phyloP scores from a whole-genome alignment of 2,113 vertebrate species.

The Lontra canadensis region DNA sequence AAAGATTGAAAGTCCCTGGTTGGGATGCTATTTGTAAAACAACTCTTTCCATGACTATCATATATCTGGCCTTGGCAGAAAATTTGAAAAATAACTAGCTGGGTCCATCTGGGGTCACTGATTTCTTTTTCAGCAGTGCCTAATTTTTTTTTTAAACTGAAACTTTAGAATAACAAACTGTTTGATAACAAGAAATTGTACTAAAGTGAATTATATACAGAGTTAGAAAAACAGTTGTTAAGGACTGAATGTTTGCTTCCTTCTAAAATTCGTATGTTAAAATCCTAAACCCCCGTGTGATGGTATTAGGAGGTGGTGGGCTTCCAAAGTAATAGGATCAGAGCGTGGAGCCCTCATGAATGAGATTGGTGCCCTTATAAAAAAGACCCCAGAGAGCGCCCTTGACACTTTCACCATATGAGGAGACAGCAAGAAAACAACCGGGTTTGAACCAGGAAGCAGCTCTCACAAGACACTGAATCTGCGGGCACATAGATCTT shows the following conservation, averaged over 20 bases:
- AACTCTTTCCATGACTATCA: neutral
- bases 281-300: neutral
- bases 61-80: neutral
- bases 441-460: neutral
- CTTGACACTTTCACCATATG: neutral
- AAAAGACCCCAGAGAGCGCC: neutral
- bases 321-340: neutral
- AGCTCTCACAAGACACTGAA: neutral
- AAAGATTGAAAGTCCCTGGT: neutral
- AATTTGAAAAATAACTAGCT: neutral
- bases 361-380: neutral
- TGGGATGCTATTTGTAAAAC: neutral
- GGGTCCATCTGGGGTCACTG: neutral
- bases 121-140: neutral
- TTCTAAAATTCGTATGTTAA: neutral
- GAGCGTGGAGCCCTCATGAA: neutral
- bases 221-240: neutral
- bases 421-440: neutral
- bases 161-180: neutral
- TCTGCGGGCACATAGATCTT: neutral
- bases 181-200: neutral
- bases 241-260: neutral
- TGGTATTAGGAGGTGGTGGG: neutral
- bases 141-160: constrained; percentile 8
- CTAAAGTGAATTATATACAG: neutral